Evolutionary conservation across 2,113 vertebrate genomes (phyloP).

Genomic region (Phyllostomus discolor): DNA sequence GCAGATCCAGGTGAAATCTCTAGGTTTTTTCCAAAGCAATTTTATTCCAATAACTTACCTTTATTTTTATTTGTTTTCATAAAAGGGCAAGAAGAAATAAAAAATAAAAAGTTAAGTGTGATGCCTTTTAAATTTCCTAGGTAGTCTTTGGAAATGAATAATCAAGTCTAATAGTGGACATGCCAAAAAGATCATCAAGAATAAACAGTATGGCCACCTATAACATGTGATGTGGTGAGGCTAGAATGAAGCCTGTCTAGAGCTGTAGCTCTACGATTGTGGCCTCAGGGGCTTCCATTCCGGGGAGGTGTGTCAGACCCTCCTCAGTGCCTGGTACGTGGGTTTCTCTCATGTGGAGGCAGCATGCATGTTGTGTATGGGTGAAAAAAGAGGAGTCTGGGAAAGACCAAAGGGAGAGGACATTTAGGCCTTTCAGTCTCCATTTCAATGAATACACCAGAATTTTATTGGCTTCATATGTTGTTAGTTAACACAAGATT

Average conservation of each 20-base stretch:
- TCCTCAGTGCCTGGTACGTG: rapidly evolving
- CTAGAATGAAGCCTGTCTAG: neutral
- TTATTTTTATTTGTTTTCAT: neutral
- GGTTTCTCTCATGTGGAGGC: neutral
- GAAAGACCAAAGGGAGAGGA: neutral
- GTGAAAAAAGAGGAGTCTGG: neutral
- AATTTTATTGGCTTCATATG: neutral
- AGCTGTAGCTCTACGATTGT: neutral
- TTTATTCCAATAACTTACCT: neutral
- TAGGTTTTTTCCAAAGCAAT: constrained; percentile 5
- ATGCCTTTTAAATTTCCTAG: neutral
- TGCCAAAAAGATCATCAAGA: neutral
- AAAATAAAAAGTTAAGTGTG: neutral
- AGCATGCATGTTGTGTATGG: rapidly evolving
- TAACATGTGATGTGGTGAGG: neutral
- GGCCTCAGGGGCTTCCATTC: neutral
- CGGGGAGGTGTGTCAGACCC: neutral
- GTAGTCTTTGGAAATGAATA: neutral
- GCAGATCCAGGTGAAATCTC: neutral
- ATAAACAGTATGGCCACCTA: neutral
- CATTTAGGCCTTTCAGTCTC: neutral
- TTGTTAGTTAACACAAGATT: neutral
- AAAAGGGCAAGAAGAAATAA: neutral
- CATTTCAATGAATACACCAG: neutral
- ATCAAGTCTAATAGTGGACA: neutral